Conservation (phyloP, 2,113 vertebrate species). For the Recurvirostra avosetta region DNA sequence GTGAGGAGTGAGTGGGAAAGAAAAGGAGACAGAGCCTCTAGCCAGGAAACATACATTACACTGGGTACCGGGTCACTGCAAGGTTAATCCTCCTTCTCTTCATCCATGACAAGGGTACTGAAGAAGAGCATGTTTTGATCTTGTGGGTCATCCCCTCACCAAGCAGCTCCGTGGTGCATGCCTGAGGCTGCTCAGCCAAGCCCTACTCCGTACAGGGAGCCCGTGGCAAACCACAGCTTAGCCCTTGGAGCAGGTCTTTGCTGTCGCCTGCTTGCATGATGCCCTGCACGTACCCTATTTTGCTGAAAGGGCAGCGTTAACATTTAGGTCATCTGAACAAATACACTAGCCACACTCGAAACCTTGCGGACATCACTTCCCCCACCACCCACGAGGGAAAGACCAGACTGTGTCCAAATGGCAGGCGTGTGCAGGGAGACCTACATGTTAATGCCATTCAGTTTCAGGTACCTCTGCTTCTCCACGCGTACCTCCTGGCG, state of each 20-base stretch:
- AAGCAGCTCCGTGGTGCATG: not conserved
- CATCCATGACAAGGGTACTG: not conserved
- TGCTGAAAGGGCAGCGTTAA: not conserved
- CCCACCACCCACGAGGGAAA: not conserved
- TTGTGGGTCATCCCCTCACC: not conserved
- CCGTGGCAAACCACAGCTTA: not conserved
- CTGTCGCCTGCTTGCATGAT: not conserved
- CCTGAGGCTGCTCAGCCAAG: not conserved
- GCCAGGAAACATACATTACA: not conserved
- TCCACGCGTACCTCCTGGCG: not conserved
- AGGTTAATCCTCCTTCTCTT: not conserved
- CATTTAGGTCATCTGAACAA: not conserved
- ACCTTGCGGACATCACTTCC: not conserved
- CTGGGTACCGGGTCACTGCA: not conserved
- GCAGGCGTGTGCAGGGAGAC: not conserved
- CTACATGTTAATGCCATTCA: fast-evolving
- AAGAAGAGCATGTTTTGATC: not conserved
- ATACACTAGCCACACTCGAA: not conserved
- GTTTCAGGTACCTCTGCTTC: not conserved
- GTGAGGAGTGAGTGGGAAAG: not conserved
- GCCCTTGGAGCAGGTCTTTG: not conserved
- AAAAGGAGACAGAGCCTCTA: not conserved
- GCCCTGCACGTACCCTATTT: not conserved
- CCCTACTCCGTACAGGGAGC: not conserved
- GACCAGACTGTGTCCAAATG: not conserved